Conservation (phyloP, 2,797 vertebrate genomes). For the Aplochiton taeniatus region DNA sequence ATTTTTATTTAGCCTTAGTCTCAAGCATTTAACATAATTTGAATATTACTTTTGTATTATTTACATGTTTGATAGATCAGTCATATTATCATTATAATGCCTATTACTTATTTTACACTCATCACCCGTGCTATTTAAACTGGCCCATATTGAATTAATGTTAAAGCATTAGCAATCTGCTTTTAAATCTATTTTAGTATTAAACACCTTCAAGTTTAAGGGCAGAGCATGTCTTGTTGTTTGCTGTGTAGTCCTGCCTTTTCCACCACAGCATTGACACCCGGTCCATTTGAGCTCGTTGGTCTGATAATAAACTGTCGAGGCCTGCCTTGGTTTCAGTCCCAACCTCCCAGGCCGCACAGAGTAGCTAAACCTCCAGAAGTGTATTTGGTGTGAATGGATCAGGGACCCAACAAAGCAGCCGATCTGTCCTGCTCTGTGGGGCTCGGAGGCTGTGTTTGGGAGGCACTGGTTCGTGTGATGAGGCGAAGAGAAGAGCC, state of each 20-base stretch:
- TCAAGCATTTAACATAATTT: too few relatives aligned
- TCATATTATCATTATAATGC: too few relatives aligned
- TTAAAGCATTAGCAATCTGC: too few relatives aligned
- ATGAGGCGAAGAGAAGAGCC: slow-evolving; percentile 60
- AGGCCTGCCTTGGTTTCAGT: slow-evolving; percentile 27
- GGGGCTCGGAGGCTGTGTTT: slow-evolving; percentile 54
- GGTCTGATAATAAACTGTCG: slow-evolving; percentile 52
- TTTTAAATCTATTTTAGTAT: too few relatives aligned
- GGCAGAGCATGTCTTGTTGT: too few relatives aligned
- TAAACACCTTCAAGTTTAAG: too few relatives aligned
- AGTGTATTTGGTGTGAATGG: slow-evolving; percentile 65
- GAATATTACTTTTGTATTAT: too few relatives aligned
- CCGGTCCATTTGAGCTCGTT: slow-evolving; percentile 41
- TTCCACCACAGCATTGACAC: slow-evolving; percentile 31
- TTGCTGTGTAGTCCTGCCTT: neutral
- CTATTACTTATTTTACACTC: too few relatives aligned
- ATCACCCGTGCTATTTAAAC: too few relatives aligned
- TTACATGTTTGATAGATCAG: too few relatives aligned
- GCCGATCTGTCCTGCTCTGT: slow-evolving; percentile 41
- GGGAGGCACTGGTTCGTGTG: slow-evolving; percentile 67
- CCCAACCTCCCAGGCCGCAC: slow-evolving; percentile 48
- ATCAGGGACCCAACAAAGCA: slow-evolving; percentile 61
- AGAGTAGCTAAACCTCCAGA: slow-evolving; percentile 51
- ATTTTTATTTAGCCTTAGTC: too few relatives aligned
- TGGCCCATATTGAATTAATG: too few relatives aligned